Evolutionary conservation across 2,888 invertebrate genomes (phyloP).

Genomic region (Perdita meconis): DNA sequence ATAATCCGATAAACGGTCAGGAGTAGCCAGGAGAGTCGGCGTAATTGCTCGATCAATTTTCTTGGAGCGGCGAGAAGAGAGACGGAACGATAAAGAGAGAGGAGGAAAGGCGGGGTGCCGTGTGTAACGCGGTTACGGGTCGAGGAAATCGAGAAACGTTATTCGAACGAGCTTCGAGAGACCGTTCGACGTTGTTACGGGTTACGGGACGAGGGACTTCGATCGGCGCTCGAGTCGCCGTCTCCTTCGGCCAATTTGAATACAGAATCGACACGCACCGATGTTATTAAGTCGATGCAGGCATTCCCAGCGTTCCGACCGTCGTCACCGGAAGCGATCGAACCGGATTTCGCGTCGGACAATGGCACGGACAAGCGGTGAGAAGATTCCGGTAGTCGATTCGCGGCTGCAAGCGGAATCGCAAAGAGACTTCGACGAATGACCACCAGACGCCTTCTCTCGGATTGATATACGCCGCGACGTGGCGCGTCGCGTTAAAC

Average conservation of each 20-base stretch:
- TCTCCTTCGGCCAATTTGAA: conserved; percentile 50
- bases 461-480: conserved; percentile 39
- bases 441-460: background rate
- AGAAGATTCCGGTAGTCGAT: conserved; percentile 52
- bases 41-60: conserved; percentile 69
- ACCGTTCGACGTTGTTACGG: background rate
- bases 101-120: background rate
- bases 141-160: conserved; percentile 50
- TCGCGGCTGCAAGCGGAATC: conserved; percentile 37
- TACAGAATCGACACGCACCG: conserved; percentile 47
- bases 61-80: conserved; percentile 34
- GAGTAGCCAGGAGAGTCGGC: conserved; percentile 42
- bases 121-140: conserved; percentile 41
- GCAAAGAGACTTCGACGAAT: conserved; percentile 5
- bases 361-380: conserved; percentile 48
- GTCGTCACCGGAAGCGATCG: conserved; percentile 33
- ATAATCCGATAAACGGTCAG: conserved; percentile 56
- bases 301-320: conserved; percentile 41
- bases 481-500: background rate
- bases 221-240: conserved; percentile 6
- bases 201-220: too few species aligned
- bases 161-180: conserved; percentile 1
- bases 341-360: conserved; percentile 43
- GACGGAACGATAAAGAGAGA: background rate
- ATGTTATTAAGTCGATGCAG: conserved; percentile 57